Evolutionary conservation across 2,113 vertebrate species (phyloP), one percentile per base, ranked within the genome.

Genomic region (Chloroceryle aenea): DNA sequence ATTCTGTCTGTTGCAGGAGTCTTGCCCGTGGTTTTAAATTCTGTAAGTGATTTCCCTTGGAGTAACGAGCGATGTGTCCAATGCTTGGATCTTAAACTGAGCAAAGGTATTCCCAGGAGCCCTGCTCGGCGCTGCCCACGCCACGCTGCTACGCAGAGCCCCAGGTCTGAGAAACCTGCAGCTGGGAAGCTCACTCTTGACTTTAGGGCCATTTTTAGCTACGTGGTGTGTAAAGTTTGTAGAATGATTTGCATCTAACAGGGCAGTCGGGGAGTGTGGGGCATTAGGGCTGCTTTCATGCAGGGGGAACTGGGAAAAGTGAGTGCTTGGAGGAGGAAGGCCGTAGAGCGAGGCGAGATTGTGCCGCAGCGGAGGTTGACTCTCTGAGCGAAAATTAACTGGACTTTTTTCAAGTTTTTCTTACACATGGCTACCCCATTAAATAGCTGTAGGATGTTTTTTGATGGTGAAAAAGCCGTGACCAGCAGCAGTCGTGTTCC

Each of bases 221-320:
- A n/a, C 2, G 3, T 45, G 71, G 36, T 64, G 25, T 43, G 45
- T 87, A 85, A 72, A 73, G 48, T 27, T 79, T 82, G 74, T 68
- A 45, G 69, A 89, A 72, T 78, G 81, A 89, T 79, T 75, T 91
- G 66, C 52, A 78, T 89, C 87, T 89, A 79, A 80, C 83, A 68
- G 89, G 53, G 14, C 68, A 22, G 84, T 75, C 25, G 22, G 89
- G 64, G 93, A 84, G 43, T 4, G 0, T 43, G 42, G 14, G 21
- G 73, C 48, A 78, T 56, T 83, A 87, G 38, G 72, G 32, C 34
- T 68, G 8, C 73, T 52, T 81, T 64, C 9, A 29, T 53, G n/a
- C 53, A 42, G 27, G 66, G 45, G 19, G 25, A 83, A 9, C 40
- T 74, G 67, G 58, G 75, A 89, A 89, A 77, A 55, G 67, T 11